Evolutionary conservation across 1,140 invertebrate species (phyloP).

Genomic region (Lethrus apterus): DNA sequence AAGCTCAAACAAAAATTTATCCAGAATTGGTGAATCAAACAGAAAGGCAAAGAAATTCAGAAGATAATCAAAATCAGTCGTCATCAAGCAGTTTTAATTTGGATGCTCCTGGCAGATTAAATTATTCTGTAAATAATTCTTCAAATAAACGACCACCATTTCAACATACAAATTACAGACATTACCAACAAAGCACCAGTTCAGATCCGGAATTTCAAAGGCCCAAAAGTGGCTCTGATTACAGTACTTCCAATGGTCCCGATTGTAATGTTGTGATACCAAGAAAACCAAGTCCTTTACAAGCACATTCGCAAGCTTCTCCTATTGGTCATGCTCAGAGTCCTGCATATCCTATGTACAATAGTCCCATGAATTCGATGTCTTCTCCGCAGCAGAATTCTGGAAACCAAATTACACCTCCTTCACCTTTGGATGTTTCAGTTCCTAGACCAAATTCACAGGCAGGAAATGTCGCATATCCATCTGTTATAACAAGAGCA

Average conservation of each 20-base stretch:
- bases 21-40: slow-evolving; percentile 48
- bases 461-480: slow-evolving; percentile 55
- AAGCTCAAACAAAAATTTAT: slow-evolving; percentile 62
- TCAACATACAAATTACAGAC: slow-evolving; percentile 31
- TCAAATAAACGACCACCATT: slow-evolving; percentile 36
- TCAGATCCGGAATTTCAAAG: slow-evolving; percentile 58
- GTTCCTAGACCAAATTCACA: slow-evolving; percentile 56
- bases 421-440: slow-evolving; percentile 61
- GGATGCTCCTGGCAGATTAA: slow-evolving; percentile 55
- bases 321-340: slow-evolving; percentile 55
- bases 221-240: slow-evolving; percentile 52
- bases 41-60: slow-evolving; percentile 48
- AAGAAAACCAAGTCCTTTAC: slow-evolving; percentile 59
- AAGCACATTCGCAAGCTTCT: slow-evolving; percentile 57
- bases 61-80: slow-evolving; percentile 51
- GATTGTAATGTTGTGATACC: slow-evolving; percentile 59
- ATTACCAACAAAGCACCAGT: slow-evolving; percentile 45
- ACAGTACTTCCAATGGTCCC: slow-evolving; percentile 40
- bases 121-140: slow-evolving; percentile 49
- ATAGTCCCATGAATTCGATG: slow-evolving; percentile 63
- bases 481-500: slow-evolving; percentile 64
- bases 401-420: slow-evolving; percentile 51
- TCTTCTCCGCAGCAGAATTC: slow-evolving; percentile 61
- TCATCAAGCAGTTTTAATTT: slow-evolving; percentile 70
- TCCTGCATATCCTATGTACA: slow-evolving; percentile 69